phyloP scores from a whole-genome alignment of 2,888 invertebrate species.

The Megastigmus dorsalis region DNA sequence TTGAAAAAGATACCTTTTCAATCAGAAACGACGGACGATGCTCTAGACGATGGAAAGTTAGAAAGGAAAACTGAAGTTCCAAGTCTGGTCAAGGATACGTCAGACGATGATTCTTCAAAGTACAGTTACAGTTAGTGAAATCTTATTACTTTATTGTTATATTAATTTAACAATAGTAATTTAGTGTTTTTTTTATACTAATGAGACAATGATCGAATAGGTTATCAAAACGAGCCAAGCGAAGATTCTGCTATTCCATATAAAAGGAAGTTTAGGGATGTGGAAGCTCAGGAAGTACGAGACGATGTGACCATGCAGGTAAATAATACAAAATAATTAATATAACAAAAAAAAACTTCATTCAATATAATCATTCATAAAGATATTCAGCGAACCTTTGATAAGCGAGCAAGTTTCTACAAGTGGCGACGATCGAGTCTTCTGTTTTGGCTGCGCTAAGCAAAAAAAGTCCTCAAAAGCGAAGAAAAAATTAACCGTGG shows the following conservation, averaged over 20 bases:
- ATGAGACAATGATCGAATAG: too few relatives aligned
- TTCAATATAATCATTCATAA: too few relatives aligned
- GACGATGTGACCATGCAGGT: slow-evolving; percentile 71
- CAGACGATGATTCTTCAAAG: slow-evolving; percentile 35
- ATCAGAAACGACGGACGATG: not conserved
- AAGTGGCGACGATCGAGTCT: slow-evolving; percentile 58
- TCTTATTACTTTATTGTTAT: not conserved
- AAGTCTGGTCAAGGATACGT: not conserved
- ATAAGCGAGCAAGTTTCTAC: slow-evolving; percentile 35
- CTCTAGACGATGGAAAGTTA: not conserved
- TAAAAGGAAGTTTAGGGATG: slow-evolving; percentile 61
- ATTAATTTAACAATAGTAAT: not conserved
- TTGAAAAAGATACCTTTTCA: too few relatives aligned
- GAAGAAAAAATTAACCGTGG: slow-evolving; percentile 53
- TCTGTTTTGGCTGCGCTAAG: slow-evolving; percentile 62
- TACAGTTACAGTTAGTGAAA: slow-evolving; percentile 50
- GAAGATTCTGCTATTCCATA: slow-evolving; percentile 46
- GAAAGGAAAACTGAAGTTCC: not conserved
- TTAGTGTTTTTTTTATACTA: too few relatives aligned
- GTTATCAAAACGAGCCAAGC: slow-evolving; percentile 66
- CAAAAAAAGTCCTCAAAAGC: slow-evolving; percentile 59
- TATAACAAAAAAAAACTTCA: not conserved
- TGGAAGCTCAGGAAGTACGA: slow-evolving; percentile 67
- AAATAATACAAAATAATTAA: slow-evolving; percentile 1
- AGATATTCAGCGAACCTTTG: slow-evolving; percentile 27